Conservation (phyloP, 2,888 invertebrate genomes). For the Ophioninae sp. region DNA sequence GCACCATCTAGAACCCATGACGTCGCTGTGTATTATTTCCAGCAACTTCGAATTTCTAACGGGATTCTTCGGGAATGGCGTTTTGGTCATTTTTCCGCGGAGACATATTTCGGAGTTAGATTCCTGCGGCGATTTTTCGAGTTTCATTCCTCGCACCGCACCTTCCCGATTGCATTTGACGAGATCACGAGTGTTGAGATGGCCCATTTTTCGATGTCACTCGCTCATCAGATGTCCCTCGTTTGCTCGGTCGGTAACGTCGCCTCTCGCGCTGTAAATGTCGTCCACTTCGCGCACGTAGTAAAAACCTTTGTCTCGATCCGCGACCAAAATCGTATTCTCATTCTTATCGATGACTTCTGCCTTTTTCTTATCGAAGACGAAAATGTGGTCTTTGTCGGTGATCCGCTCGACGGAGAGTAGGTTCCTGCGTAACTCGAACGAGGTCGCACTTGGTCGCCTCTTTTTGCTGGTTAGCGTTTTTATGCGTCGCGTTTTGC, state of each 20-base stretch:
- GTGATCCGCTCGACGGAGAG: not conserved
- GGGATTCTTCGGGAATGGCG: not conserved
- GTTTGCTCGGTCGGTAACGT: no score
- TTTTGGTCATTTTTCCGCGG: slow-evolving; percentile 11
- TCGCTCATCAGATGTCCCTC: not conserved
- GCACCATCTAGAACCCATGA: no score
- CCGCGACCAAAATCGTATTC: not conserved
- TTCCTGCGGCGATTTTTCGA: not conserved
- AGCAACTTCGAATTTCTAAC: not conserved
- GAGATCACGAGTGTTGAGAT: not conserved
- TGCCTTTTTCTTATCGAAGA: no score
- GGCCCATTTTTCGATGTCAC: not conserved
- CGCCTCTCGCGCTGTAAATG: not conserved
- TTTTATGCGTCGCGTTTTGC: not conserved
- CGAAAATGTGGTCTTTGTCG: no score
- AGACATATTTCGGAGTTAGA: not conserved
- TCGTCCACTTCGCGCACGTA: not conserved
- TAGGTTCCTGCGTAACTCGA: not conserved
- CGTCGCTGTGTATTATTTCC: slow-evolving; percentile 18
- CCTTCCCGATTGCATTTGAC: not conserved
- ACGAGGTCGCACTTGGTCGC: no score
- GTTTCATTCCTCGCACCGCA: not conserved
- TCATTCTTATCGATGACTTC: not conserved
- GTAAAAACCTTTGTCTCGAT: not conserved
- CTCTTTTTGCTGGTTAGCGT: not conserved